phyloP scores from a whole-genome alignment of 2,888 invertebrate species.

The Drosophila paramelanica region DNA sequence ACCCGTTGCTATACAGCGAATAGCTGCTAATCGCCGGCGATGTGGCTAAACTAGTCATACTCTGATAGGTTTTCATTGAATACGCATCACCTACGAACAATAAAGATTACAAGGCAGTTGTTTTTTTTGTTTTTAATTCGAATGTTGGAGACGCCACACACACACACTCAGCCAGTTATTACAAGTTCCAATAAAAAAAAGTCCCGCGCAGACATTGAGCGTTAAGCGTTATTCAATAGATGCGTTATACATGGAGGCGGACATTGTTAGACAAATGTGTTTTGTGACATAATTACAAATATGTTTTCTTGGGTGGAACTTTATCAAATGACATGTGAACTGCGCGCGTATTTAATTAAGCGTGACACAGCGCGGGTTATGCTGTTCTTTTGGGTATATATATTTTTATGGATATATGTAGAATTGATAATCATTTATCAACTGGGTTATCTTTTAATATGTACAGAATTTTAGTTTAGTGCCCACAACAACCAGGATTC shows the following conservation, averaged over 20 bases:
- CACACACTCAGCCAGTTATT: conserved; percentile 24
- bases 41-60: conserved; percentile 85
- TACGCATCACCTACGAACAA: conserved; percentile 84
- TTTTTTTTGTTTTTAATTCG: conserved; percentile 4
- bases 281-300: conserved; percentile 35
- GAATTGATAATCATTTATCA: conserved; percentile 13
- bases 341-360: conserved; percentile 52
- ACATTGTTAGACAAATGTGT: conserved; percentile 66
- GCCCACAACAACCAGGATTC: conserved; percentile 23
- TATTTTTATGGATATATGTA: background rate
- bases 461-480: conserved; percentile 32
- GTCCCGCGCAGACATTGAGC: conserved; percentile 41
- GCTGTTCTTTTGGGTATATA: background rate
- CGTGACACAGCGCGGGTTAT: conserved; percentile 44
- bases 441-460: conserved; percentile 29
- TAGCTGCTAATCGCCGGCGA: conserved; percentile 84
- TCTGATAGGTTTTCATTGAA: conserved; percentile 85
- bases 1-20: conserved; percentile 84
- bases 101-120: conserved; percentile 46
- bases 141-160: conserved; percentile 21
- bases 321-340: conserved; percentile 41
- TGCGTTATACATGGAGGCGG: conserved; percentile 54
- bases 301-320: conserved; percentile 1
- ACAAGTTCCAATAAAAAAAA: conserved; percentile 23
- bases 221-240: conserved; percentile 41